Percentiles rank a stretch among this genome's conserved stretches.
Evolutionary conservation across 1,140 invertebrate species (phyloP).

Genomic region (Drosophila parvula): DNA sequence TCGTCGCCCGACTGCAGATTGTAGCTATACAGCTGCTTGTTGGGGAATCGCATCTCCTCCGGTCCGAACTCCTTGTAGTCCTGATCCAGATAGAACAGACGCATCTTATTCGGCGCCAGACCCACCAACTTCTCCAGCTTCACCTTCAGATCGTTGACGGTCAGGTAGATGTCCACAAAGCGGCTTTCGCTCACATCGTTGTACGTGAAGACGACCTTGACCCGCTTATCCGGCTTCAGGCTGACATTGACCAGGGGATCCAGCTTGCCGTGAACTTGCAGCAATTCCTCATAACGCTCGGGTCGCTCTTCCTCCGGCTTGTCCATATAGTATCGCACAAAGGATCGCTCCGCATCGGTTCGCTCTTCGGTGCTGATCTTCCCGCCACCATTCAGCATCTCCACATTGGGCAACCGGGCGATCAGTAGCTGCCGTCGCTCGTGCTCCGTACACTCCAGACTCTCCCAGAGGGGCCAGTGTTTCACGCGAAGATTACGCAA

Average conservation of each 20-base stretch:
- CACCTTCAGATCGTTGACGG: constrained; percentile 91
- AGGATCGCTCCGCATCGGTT: constrained; percentile 96
- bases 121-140: constrained; percentile 91
- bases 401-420: constrained; percentile 93
- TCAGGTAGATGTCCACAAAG: constrained; percentile 90
- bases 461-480: constrained; percentile 89
- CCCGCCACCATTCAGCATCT: constrained; percentile 94
- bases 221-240: constrained; percentile 92
- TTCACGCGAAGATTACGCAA: constrained; percentile 93
- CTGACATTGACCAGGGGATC: constrained; percentile 94
- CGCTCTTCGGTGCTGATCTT: constrained; percentile 92
- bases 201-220: constrained; percentile 92
- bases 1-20: constrained; percentile 95
- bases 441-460: constrained; percentile 93
- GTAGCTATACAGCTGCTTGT: constrained; percentile 95
- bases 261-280: constrained; percentile 92
- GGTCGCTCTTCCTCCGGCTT: constrained; percentile 91
- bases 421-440: constrained; percentile 93
- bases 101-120: constrained; percentile 92
- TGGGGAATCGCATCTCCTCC: constrained; percentile 94
- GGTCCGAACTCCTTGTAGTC: constrained; percentile 90
- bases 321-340: constrained; percentile 96
- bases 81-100: constrained; percentile 93
- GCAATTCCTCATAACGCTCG: constrained; percentile 91
- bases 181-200: constrained; percentile 90